Evolutionary conservation across 2,888 invertebrate genomes (phyloP), one percentile per base, ranked within the genome.

Genomic region (Lasioglossum leucozonium): DNA sequence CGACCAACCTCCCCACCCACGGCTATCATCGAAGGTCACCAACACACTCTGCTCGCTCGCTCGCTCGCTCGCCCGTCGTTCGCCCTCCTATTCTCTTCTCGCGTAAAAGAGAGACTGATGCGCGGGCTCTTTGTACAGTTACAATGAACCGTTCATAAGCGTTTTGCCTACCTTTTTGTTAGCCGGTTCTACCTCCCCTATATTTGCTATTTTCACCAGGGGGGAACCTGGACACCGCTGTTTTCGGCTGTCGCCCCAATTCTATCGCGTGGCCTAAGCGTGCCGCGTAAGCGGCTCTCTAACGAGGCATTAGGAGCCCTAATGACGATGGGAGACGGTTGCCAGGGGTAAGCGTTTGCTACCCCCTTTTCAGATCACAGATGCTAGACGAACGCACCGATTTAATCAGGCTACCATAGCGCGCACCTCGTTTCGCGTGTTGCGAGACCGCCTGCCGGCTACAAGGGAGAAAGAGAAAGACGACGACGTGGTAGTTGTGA

Each of bases 21-120:
- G 82, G 73, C 88, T 84, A 88, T 88, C 91, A 90, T 89, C 94
- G 94, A 95, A 94, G 94, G 94, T 94, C 95, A 95, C 93, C 93
- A 91, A 91, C 92, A 92, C 92, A 92, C 87, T 79, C 82, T 55
- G 65, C 78, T 75, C 67, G 22, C 79, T 44, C 51, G 26, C n/a
- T 87, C 83, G 71, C 34, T 34, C 18, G 62, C 67, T 37, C 22
- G 26, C 58, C 30, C 58, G 18, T 30, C 84, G 72, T 72, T 72
- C 81, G 77, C 71, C 72, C 79, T 65, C 84, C 77, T 80, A 79
- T 75, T 77, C 72, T 82, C 73, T 77, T 72, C 55, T 82, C 79
- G 65, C 77, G 77, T 77, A 78, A 82, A 78, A 72, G 77, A 75
- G 83, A 77, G 65, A 84, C 74, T 26, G 85, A 81, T 75, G 81